These are phyloP conservation scores for Boulengeromyrus knoepffleri DNA, from an alignment of 2,113 vertebrate genomes.

Conservation along the genomic window DNA sequence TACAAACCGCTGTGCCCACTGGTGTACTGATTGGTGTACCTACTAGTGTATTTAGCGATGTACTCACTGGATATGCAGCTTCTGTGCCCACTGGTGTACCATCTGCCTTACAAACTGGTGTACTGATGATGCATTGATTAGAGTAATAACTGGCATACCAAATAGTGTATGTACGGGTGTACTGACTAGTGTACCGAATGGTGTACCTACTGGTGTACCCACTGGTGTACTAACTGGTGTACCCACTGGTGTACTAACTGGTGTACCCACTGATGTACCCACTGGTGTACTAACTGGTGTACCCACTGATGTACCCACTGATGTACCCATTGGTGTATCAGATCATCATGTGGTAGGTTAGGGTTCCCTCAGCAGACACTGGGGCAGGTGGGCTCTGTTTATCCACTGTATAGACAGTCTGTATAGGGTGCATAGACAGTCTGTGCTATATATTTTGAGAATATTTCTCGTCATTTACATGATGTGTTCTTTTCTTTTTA, in stretches of 20 bases:
- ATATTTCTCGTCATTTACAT: not conserved
- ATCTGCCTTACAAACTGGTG: no score
- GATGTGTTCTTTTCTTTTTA: not conserved
- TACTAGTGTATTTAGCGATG: no score
- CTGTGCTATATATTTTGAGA: not conserved
- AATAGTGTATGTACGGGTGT: no score
- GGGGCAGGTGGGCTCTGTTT: not conserved
- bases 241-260: not conserved
- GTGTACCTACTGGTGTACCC: no score
- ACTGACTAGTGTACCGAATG: not conserved
- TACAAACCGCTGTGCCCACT: no score
- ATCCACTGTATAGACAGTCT: not conserved
- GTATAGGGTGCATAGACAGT: not conserved
- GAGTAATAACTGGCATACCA: no score
- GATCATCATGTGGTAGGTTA: not conserved
- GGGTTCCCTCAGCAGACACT: not conserved
- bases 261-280: no score
- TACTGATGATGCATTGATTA: no score
- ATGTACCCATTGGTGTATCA: not conserved
- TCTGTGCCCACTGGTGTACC: not conserved
- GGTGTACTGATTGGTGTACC: no score
- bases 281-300: not conserved
- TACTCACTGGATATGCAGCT: no score
- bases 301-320: not conserved
- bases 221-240: not conserved